A percentile compares a stretch with the other conserved stretches of the same genome.
Evolutionary conservation across 2,797 vertebrate species (phyloP).

Genomic region (Lagocephalus sceleratus): DNA sequence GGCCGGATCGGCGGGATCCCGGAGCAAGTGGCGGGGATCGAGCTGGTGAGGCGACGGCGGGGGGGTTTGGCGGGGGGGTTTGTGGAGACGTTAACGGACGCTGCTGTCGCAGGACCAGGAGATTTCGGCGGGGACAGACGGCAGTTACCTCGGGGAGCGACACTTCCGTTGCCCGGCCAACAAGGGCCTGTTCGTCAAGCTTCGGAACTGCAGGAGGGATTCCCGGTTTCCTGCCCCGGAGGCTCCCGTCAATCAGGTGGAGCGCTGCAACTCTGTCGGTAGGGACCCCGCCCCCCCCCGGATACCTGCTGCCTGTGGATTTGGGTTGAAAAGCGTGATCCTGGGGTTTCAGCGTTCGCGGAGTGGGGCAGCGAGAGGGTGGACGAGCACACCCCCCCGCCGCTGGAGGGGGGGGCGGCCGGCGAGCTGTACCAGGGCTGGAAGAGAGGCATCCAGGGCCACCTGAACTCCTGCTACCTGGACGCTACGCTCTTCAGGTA

Average conservation of each 20-base stretch:
- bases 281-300: too few relatives aligned
- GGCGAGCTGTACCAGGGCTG: constrained; percentile 72
- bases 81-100: not conserved
- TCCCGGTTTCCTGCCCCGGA: constrained; percentile 78
- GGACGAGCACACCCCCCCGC: constrained; percentile 78
- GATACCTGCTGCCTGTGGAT: not conserved
- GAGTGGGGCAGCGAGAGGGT: constrained; percentile 81
- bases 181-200: constrained; percentile 82
- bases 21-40: constrained; percentile 77
- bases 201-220: constrained; percentile 79
- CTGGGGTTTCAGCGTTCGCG: constrained; percentile 72
- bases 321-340: not conserved
- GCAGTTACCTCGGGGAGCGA: constrained; percentile 76
- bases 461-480: constrained; percentile 87
- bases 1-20: constrained; percentile 65
- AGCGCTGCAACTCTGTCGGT: constrained; percentile 85
- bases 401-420: constrained; percentile 60
- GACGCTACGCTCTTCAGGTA: constrained; percentile 85
- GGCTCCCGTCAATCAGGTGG: constrained; percentile 76
- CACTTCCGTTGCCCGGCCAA: constrained; percentile 80
- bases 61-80: too few relatives aligned
- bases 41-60: constrained; percentile 77
- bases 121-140: constrained; percentile 77
- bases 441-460: constrained; percentile 86
- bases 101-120: constrained; percentile 74